A percentile compares a stretch with the other conserved stretches of the same genome.
Conservation (phyloP, 37 sponge, comb jelly and placozoan species). For the Theonella swinhoei region DNA sequence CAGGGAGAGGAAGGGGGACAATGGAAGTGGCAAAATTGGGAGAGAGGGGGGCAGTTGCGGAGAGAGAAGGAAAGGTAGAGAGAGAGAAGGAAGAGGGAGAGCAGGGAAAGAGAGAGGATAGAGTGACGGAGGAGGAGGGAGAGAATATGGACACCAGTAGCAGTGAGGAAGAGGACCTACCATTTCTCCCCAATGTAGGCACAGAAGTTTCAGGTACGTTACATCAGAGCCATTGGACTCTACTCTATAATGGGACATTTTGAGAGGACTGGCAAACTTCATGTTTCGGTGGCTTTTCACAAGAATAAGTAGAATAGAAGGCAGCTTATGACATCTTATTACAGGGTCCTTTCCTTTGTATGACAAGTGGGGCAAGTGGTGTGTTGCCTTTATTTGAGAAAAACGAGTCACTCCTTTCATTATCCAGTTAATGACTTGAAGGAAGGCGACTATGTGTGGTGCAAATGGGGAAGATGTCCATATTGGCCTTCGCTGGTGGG, state of each 20-base stretch:
- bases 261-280: no score
- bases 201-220: not conserved
- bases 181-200: not conserved
- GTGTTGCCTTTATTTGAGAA: no score
- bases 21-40: not conserved
- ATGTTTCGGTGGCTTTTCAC: no score
- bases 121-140: not conserved
- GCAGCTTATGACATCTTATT: no score
- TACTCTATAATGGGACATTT: no score
- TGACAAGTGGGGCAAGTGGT: no score
- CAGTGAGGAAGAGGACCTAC: slow-evolving; percentile 3
- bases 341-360: no score
- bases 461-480: not conserved
- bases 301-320: no score
- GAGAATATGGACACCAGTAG: not conserved
- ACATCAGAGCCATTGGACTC: not conserved
- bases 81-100: not conserved
- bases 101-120: not conserved
- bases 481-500: slow-evolving; percentile 29
- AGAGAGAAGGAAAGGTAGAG: not conserved
- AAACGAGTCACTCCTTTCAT: no score
- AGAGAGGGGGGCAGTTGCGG: not conserved
- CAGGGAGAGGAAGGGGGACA: not conserved
- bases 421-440: slow-evolving; percentile 8
- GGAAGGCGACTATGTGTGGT: slow-evolving; percentile 2